A percentile compares a stretch with the other conserved stretches of the same genome.
Evolutionary conservation across 2,888 invertebrate genomes (phyloP).

Genomic region (Phyllotreta cruciferae): DNA sequence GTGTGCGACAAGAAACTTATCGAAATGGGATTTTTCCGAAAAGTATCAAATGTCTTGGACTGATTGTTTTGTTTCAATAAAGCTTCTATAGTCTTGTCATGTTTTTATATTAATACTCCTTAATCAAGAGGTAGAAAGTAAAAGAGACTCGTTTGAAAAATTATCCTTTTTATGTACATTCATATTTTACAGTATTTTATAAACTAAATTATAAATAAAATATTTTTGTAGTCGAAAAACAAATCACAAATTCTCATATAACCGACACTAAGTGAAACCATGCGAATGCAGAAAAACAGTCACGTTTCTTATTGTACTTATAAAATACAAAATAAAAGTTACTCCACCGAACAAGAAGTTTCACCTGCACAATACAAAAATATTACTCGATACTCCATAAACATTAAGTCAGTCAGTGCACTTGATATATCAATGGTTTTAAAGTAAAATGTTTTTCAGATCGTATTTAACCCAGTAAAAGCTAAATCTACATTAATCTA

Average conservation of each 20-base stretch:
- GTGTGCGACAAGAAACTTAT: slow-evolving; percentile 3
- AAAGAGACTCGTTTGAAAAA: slow-evolving; percentile 37
- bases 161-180: slow-evolving; percentile 47
- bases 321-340: slow-evolving; percentile 34
- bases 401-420: slow-evolving; percentile 24
- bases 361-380: slow-evolving; percentile 21
- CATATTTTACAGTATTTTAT: slow-evolving; percentile 43
- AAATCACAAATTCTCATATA: slow-evolving; percentile 37
- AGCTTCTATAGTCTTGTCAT: slow-evolving; percentile 31
- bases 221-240: slow-evolving; percentile 33
- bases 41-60: slow-evolving; percentile 15
- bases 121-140: neutral
- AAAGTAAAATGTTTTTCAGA: slow-evolving; percentile 6
- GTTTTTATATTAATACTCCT: slow-evolving; percentile 11
- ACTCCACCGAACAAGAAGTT: slow-evolving; percentile 25
- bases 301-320: slow-evolving; percentile 38
- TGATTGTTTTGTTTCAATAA: slow-evolving; percentile 33
- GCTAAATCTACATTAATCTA: slow-evolving; percentile 1
- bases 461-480: neutral
- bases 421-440: slow-evolving; percentile 15
- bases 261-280: slow-evolving; percentile 30
- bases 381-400: slow-evolving; percentile 18
- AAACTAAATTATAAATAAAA: slow-evolving; percentile 39
- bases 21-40: slow-evolving; percentile 3
- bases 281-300: slow-evolving; percentile 39